Conservation (phyloP, 2,888 invertebrate species). For the Drosophila atroscutellata region DNA sequence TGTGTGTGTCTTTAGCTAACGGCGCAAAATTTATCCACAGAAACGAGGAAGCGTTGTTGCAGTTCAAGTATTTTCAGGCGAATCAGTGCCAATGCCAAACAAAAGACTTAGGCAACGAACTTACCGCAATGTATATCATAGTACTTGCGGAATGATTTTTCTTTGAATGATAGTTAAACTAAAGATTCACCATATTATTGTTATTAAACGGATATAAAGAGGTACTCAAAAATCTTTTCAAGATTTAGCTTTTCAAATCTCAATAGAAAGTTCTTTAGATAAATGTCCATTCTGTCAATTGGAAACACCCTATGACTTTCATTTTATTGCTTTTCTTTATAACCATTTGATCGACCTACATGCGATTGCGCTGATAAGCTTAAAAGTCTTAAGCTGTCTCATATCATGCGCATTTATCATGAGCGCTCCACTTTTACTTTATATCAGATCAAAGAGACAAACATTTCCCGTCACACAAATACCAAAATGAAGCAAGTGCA, state of each 20-base stretch:
- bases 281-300: not conserved
- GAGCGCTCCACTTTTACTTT: conserved; percentile 38
- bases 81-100: conserved; percentile 45
- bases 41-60: conserved; percentile 37
- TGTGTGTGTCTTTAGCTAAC: conserved; percentile 14
- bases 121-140: conserved; percentile 18
- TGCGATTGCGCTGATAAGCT: conserved; percentile 13
- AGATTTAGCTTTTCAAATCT: not conserved
- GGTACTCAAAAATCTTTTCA: not conserved
- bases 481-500: conserved; percentile 36
- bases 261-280: conserved; percentile 17
- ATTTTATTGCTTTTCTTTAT: conserved; percentile 8
- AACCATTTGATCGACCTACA: not conserved
- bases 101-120: conserved; percentile 75
- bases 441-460: conserved; percentile 5
- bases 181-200: not conserved
- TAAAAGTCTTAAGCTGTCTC: conserved; percentile 3
- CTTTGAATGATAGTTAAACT: not conserved
- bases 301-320: not conserved
- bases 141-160: not conserved
- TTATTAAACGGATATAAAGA: not conserved
- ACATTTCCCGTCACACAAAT: conserved; percentile 18
- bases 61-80: conserved; percentile 9
- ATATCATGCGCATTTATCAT: conserved; percentile 12
- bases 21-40: conserved; percentile 3